Percentiles rank a stretch among this genome's conserved stretches.
Evolutionary conservation across 2,113 vertebrate genomes (phyloP).

Genomic region (Brachyistius frenatus): DNA sequence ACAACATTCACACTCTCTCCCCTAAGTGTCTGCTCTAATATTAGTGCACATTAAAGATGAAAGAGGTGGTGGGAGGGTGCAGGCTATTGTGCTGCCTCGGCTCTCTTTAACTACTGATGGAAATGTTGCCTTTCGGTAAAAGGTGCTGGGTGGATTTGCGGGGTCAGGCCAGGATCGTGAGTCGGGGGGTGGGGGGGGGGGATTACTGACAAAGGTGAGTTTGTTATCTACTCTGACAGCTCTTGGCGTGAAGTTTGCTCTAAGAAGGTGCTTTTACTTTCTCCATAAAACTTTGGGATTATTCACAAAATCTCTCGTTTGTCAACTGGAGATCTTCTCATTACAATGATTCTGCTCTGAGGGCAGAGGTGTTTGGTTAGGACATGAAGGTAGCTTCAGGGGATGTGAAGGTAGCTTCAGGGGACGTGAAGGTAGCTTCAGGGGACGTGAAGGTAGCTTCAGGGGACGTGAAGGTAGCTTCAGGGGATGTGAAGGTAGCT

Average conservation of each 20-base stretch:
- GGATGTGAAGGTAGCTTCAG: too few species aligned
- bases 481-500: too few species aligned
- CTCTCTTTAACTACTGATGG: not conserved
- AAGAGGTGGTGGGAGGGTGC: slow-evolving; percentile 12
- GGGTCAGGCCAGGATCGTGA: slow-evolving; percentile 12
- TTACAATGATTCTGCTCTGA: not conserved
- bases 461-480: too few species aligned
- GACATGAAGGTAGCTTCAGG: not conserved
- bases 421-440: too few species aligned
- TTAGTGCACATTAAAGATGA: slow-evolving; percentile 45
- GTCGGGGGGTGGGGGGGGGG: slow-evolving; percentile 1
- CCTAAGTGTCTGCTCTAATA: slow-evolving; percentile 24
- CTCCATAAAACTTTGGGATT: slow-evolving; percentile 24
- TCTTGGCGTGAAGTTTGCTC: slow-evolving; percentile 14
- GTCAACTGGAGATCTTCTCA: slow-evolving; percentile 10
- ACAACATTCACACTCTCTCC: slow-evolving; percentile 45
- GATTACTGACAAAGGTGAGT: slow-evolving; percentile 11
- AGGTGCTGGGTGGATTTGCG: slow-evolving; percentile 26
- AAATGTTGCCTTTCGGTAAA: slow-evolving; percentile 21
- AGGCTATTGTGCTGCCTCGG: slow-evolving; percentile 17
- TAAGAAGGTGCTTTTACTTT: slow-evolving; percentile 42
- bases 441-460: too few species aligned
- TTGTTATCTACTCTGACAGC: slow-evolving; percentile 19
- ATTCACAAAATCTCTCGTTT: slow-evolving; percentile 22
- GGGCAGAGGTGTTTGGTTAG: slow-evolving; percentile 22